Evolutionary conservation across 1,140 invertebrate species (phyloP).

Genomic region (Temnothorax curvispinosus): DNA sequence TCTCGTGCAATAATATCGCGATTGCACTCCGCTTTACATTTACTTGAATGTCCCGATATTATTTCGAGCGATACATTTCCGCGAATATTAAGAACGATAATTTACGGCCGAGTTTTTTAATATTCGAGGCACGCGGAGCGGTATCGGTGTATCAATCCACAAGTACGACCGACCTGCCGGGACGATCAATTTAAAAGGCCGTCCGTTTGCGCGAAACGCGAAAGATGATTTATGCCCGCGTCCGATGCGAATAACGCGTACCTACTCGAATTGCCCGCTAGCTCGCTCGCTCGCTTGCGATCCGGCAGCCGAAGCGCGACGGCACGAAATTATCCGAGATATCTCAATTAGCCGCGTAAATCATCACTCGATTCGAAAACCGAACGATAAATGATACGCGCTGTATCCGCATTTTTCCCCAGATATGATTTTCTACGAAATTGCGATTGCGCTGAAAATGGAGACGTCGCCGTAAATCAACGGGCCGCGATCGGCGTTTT

Average conservation of each 20-base stretch:
- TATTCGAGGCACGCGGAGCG: constrained; percentile 6
- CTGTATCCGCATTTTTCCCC: constrained; percentile 11
- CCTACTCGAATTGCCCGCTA: neutral
- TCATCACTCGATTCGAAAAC: constrained; percentile 47
- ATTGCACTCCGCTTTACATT: neutral
- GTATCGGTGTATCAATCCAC: constrained; percentile 64
- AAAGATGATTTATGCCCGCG: constrained; percentile 75
- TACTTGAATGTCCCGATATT: neutral
- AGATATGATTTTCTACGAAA: constrained; percentile 44
- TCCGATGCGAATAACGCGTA: constrained; percentile 63
- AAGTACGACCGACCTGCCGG: constrained; percentile 54
- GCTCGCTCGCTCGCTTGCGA: constrained; percentile 51
- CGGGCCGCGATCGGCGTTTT: neutral
- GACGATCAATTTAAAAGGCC: constrained; percentile 76
- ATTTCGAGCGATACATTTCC: neutral
- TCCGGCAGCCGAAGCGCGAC: constrained; percentile 27
- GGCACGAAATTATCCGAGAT: constrained; percentile 8
- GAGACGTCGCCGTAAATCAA: neutral
- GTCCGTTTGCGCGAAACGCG: constrained; percentile 68
- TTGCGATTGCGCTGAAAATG: neutral
- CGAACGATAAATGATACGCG: constrained; percentile 66
- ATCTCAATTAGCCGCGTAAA: constrained; percentile 62
- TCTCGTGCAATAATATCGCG: neutral
- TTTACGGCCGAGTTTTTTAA: constrained; percentile 51
- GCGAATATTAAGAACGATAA: constrained; percentile 12